phyloP scores from a whole-genome alignment of 2,888 invertebrate genomes.

The Hymenopus coronatus region DNA sequence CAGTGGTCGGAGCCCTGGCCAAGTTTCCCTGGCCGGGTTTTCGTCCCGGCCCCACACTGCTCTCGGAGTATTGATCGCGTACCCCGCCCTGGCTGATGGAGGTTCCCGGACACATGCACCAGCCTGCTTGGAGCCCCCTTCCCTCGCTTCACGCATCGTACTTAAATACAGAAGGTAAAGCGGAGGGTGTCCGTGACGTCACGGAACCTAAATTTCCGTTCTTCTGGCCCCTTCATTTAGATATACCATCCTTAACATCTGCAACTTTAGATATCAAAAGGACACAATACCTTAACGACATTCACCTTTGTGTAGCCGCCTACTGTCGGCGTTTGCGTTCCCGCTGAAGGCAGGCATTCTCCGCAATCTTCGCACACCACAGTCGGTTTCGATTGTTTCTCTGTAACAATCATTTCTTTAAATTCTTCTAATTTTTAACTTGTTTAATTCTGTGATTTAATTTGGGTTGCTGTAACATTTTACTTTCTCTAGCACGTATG shows the following conservation, averaged over 20 bases:
- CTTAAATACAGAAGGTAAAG: not conserved
- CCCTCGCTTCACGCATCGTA: not conserved
- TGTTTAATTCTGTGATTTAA: too few species aligned
- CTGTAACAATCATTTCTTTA: too few species aligned
- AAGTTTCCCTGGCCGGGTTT: not conserved
- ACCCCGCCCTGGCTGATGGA: not conserved
- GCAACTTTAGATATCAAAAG: not conserved
- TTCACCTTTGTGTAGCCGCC: too few species aligned
- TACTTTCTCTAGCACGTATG: too few species aligned
- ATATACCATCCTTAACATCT: not conserved
- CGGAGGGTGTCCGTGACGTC: not conserved
- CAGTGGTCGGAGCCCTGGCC: not conserved
- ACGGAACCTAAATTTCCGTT: not conserved
- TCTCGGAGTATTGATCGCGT: conserved; percentile 11
- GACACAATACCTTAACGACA: not conserved
- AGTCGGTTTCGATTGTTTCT: too few species aligned
- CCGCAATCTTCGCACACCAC: not conserved
- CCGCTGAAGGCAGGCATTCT: not conserved
- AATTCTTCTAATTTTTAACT: too few species aligned
- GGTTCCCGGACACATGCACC: not conserved
- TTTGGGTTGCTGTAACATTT: too few species aligned
- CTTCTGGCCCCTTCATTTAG: not conserved
- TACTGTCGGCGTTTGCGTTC: not conserved
- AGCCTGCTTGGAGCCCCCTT: conserved; percentile 17
- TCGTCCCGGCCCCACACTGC: not conserved